A percentile compares a stretch with the other conserved stretches of the same genome.
These are phyloP conservation scores for Pogoniulus pusillus DNA, from an alignment of 2,797 vertebrate species.

Conservation along the genomic window DNA sequence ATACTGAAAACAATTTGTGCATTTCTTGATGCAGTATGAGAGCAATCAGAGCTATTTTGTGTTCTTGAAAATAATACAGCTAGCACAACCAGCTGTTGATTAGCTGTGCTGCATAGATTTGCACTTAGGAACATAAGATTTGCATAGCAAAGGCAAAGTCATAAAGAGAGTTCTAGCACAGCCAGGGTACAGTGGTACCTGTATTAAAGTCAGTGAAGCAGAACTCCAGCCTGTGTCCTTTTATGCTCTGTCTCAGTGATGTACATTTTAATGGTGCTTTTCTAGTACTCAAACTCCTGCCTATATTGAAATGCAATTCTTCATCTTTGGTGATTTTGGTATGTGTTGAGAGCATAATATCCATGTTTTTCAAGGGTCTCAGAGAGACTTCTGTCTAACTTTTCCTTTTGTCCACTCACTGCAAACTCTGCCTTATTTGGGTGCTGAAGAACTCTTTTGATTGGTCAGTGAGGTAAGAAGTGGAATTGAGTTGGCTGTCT, in stretches of 20 bases:
- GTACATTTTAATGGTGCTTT: conserved; percentile 35
- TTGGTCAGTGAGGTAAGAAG: conserved; percentile 12
- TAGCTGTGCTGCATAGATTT: not conserved
- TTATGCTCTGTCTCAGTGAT: conserved; percentile 34
- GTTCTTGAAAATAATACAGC: not conserved
- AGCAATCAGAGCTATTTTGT: not conserved
- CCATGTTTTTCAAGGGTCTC: conserved; percentile 2
- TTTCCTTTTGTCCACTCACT: not conserved
- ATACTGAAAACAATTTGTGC: not conserved
- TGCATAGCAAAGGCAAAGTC: not conserved
- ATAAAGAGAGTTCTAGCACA: not conserved
- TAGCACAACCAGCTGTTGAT: not conserved
- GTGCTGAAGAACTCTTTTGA: not conserved
- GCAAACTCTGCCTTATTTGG: conserved; percentile 2
- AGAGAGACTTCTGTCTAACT: not conserved
- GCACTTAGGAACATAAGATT: not conserved
- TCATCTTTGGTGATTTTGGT: conserved; percentile 39
- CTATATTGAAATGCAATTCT: conserved; percentile 25
- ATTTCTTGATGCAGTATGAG: not conserved
- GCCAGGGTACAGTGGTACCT: not conserved
- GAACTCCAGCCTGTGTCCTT: conserved; percentile 7
- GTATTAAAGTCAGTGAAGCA: conserved; percentile 32
- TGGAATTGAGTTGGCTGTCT: not conserved
- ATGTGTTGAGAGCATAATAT: not conserved
- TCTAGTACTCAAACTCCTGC: conserved; percentile 23